Conservation (phyloP, 2,888 invertebrate genomes). For the Paralinhomoeus sp. region DNA sequence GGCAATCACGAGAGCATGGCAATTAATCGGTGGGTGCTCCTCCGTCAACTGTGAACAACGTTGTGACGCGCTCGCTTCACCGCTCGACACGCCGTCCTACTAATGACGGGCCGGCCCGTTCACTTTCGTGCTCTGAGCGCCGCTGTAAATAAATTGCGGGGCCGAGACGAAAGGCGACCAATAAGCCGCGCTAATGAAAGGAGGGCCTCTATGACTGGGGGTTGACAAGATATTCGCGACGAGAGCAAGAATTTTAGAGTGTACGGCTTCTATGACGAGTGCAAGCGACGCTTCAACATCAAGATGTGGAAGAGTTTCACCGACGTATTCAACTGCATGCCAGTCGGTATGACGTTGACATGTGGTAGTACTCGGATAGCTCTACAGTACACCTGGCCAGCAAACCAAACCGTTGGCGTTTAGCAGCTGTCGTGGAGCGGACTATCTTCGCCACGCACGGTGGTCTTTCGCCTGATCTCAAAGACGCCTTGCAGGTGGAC, state of each 20-base stretch:
- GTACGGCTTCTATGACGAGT: slow-evolving; percentile 38
- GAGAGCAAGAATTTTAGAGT: slow-evolving; percentile 30
- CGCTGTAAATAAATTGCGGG: no score
- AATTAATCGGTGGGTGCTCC: slow-evolving; percentile 30
- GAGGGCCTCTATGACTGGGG: no score
- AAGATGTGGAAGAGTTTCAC: slow-evolving; percentile 36
- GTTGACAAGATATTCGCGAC: neutral
- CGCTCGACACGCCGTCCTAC: no score
- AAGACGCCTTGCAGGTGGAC: slow-evolving; percentile 25
- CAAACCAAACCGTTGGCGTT: neutral
- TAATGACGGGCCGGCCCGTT: no score
- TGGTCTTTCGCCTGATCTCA: slow-evolving; percentile 33
- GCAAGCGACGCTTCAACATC: slow-evolving; percentile 33
- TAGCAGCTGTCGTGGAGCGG: slow-evolving; percentile 33
- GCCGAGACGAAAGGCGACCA: no score
- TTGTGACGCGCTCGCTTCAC: no score
- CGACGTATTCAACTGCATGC: slow-evolving; percentile 34
- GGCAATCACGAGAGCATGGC: slow-evolving; percentile 36
- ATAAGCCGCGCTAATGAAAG: no score
- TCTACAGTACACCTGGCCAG: neutral
- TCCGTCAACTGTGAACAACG: no score
- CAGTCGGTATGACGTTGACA: slow-evolving; percentile 24
- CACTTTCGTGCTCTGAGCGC: no score
- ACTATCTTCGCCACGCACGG: slow-evolving; percentile 36
- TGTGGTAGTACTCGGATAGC: neutral